Evolutionary conservation across 2,888 invertebrate species (phyloP).

Genomic region (Diarsia brunnea): DNA sequence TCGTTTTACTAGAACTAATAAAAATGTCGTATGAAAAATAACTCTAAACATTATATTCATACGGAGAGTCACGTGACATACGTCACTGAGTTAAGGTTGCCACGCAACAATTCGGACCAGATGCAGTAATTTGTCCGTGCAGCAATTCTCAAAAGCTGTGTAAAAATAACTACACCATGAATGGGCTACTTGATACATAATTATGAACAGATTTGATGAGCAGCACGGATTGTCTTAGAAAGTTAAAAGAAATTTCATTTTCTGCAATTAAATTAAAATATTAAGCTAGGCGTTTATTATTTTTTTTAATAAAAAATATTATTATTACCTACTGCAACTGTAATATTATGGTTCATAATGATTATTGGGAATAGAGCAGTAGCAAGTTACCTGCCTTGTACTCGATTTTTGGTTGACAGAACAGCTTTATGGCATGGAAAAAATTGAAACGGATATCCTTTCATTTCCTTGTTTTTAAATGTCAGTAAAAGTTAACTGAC

Average conservation of each 20-base stretch:
- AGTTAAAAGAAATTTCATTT: not conserved
- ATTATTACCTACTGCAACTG: not conserved
- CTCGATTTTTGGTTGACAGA: not conserved
- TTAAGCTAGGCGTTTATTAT: not conserved
- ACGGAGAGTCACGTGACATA: conserved; percentile 46
- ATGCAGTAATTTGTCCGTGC: not conserved
- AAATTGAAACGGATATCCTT: not conserved
- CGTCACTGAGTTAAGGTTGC: conserved; percentile 38
- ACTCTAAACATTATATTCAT: conserved; percentile 55
- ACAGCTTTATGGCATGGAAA: not conserved
- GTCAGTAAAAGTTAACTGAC: not conserved
- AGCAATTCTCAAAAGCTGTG: not conserved
- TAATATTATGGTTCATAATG: not conserved
- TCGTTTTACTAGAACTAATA: conserved; percentile 51
- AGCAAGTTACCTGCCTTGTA: not conserved
- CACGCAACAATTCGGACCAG: not conserved
- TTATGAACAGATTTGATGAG: not conserved
- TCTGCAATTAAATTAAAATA: not conserved
- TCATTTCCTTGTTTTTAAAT: not conserved
- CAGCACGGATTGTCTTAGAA: not conserved
- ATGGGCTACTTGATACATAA: not conserved
- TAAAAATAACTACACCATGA: not conserved
- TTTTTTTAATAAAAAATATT: not conserved
- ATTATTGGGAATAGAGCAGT: not conserved
- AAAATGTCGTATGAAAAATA: conserved; percentile 53